phyloP scores from a whole-genome alignment of 2,888 invertebrate genomes.

The Glyphotaelius pellucidus region DNA sequence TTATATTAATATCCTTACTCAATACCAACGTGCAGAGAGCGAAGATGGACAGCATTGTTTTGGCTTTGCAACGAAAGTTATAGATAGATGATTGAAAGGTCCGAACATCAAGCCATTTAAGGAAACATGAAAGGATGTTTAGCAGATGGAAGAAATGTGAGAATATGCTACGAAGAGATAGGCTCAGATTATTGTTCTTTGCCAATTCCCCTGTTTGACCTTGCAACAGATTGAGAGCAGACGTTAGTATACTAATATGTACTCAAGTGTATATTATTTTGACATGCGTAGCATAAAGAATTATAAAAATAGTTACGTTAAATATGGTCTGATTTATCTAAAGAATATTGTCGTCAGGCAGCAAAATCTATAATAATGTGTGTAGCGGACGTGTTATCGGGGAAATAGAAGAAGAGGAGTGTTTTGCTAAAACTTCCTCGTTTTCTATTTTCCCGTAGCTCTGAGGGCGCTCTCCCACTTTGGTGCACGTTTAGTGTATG shows the following conservation, averaged over 20 bases:
- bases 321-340: background rate
- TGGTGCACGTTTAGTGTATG: too few species aligned
- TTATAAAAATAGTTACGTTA: background rate
- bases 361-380: background rate
- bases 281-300: background rate
- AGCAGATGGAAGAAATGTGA: background rate
- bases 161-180: background rate
- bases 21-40: background rate
- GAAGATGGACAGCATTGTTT: background rate
- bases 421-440: too few species aligned
- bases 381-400: too few species aligned
- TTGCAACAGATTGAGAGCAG: background rate
- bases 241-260: background rate
- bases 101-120: conserved; percentile 9
- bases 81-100: conserved; percentile 20
- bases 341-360: background rate
- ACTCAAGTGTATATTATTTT: background rate
- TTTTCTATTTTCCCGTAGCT: too few species aligned
- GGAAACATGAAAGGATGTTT: background rate
- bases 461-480: too few species aligned
- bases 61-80: background rate
- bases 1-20: background rate
- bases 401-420: too few species aligned
- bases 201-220: conserved; percentile 9
- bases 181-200: background rate